Percentiles rank a stretch among this genome's conserved stretches.
Conservation (phyloP, 2,113 vertebrate species). For the Saguinus midas region DNA sequence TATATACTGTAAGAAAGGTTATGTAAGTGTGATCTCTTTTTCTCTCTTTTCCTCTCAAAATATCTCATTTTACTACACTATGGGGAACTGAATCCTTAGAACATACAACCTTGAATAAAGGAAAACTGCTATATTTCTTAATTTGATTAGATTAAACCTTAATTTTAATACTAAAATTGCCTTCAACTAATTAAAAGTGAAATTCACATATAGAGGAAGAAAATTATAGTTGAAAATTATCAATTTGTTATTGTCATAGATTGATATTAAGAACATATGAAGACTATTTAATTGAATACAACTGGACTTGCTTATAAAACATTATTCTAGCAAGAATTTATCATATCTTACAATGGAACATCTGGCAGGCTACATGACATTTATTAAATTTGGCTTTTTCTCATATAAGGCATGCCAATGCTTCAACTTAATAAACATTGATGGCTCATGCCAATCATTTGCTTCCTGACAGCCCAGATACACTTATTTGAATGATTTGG, state of each 20-base stretch:
- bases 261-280: constrained; percentile 41
- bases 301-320: constrained; percentile 43
- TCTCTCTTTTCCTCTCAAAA: not conserved
- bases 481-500: constrained; percentile 39
- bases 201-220: constrained; percentile 2
- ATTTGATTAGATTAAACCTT: not conserved
- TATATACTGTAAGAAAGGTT: not conserved
- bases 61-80: not conserved
- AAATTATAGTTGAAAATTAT: constrained; percentile 18
- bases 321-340: constrained; percentile 36
- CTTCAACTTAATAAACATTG: constrained; percentile 55
- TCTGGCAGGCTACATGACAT: constrained; percentile 52
- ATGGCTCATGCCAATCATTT: constrained; percentile 66
- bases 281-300: constrained; percentile 39
- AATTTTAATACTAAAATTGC: not conserved
- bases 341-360: constrained; percentile 54
- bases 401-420: constrained; percentile 16
- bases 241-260: not conserved
- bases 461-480: constrained; percentile 57
- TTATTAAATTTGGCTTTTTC: constrained; percentile 67
- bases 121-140: not conserved
- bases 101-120: not conserved
- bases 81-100: not conserved
- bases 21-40: not conserved
- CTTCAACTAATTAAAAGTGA: constrained; percentile 20